Evolutionary conservation across 2,797 vertebrate genomes (phyloP), one percentile per base, ranked within the genome.

Genomic region (Coendou prehensilis): DNA sequence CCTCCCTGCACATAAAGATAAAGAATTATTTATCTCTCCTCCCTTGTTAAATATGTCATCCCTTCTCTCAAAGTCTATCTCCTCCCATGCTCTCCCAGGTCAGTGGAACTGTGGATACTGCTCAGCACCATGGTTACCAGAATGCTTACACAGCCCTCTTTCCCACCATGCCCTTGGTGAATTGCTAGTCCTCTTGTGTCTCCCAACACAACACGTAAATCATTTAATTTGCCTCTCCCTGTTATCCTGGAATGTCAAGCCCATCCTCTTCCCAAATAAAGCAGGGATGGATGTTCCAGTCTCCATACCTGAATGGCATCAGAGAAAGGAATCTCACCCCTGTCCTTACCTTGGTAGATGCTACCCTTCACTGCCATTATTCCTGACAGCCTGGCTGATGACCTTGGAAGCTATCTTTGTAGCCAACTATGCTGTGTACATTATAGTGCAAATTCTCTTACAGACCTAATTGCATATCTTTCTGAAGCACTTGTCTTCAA

Each of bases 1-100:
- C 87, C 87, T 90, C 87, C 91, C 52, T 71, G 81, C 79, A 87
- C 75, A 64, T 90, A 94, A 93, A 97, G 97, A 97, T 95, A 93
- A 97, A 85, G 94, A 91, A 83, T 95, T 85, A 97, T 63, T 94
- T 95, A 64, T 94, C 64, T 78, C 87, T 67, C 18, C 86, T 50
- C 4, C 47, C 80, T 87, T 17, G 5, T 78, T 81, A 23, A 85
- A 91, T 45, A 80, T 5, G 50, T 57, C 92, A 91, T 82, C 57
- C 71, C 33, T 94, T 73, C 37, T 9, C 85, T 63, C 45, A 9
- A 64, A 52, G 76, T 69, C 57, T 47, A 2, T 61, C 79, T 78
- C 93, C 87, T 13, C 26, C 87, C 59, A 86, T 71, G 86, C 78
- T 26, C 63, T 82, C 79, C 79, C n/a, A 10, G 85, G 88, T 80